phyloP scores from a whole-genome alignment of 53 echinoderm and acorn worm genomes.

The Glandiceps talaboti region DNA sequence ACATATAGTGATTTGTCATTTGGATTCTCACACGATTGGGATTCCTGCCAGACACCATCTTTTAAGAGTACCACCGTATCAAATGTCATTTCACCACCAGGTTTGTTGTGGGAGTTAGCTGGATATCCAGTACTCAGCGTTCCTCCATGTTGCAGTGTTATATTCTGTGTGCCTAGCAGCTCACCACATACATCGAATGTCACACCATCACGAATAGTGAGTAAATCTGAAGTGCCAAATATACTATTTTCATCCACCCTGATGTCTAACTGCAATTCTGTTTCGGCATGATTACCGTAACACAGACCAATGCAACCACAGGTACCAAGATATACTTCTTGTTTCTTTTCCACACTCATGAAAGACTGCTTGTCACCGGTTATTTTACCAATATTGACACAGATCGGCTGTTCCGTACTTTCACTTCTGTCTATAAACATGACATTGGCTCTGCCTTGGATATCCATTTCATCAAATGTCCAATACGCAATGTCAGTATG shows the following conservation, averaged over 20 bases:
- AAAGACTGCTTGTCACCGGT: not conserved
- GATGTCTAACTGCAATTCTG: slow-evolving; percentile 37
- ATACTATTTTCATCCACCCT: slow-evolving; percentile 18
- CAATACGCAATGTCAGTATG: not conserved
- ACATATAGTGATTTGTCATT: not conserved
- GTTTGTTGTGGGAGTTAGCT: not conserved
- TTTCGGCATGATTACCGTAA: not conserved
- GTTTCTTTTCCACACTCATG: not conserved
- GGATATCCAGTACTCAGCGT: not conserved
- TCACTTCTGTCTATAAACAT: not conserved
- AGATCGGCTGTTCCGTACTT: not conserved
- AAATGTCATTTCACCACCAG: not conserved
- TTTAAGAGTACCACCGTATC: not conserved
- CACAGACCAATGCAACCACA: not conserved
- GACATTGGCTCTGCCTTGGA: not conserved
- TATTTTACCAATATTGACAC: not conserved
- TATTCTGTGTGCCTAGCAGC: slow-evolving; percentile 33
- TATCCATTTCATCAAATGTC: not conserved
- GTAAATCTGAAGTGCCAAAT: slow-evolving; percentile 29
- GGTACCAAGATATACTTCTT: not conserved
- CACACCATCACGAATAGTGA: slow-evolving; percentile 40
- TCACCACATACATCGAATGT: slow-evolving; percentile 58
- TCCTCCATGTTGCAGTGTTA: slow-evolving; percentile 2
- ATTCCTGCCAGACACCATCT: not conserved
- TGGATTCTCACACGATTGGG: not conserved